Base-by-base conservation (phyloP, 2,888 invertebrate genomes). In the Tethea ocularis region DNA sequence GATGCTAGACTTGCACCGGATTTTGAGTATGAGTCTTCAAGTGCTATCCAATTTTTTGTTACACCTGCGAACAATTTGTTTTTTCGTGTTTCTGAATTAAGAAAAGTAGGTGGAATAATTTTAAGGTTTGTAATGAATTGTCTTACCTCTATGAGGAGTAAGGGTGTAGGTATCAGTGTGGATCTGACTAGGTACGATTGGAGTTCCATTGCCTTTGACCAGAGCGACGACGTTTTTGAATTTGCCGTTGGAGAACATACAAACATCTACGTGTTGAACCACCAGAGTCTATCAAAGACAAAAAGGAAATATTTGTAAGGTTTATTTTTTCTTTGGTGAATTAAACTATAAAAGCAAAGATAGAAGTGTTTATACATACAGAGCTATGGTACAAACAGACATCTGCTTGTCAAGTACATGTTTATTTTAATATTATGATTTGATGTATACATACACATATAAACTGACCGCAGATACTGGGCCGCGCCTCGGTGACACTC, bases 171-270 rank as follows among this genome's bases (percentile, higher is more conserved):
- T 94, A 66, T 95, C 94, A 22, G 94, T 94, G 52, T 96, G 87
- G 0, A 93, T 93, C 23, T 94, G 94, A 0, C 96, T 95, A 0
- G 96, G 95, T 41, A 94, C 86, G 7, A 97, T 94, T 0, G 96
- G 96, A 0, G 95, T 94, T 63, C 93, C 94, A 61, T 95, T 93
- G 52, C 84, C 94, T 76, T 79, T 86, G 10, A 94, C 89, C 53
- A 94, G 84, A 1, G 97, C 97, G 1, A 98, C 97, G n/a, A 97
- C 96, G 84, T 98, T 98, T 89, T 98, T 98, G 92, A 98, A 98
- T 88, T 98, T 98, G 0, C 98, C 98, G 78, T 98, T 97, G 69
- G 98, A 98, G 89, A 98, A 97, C 96, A 98, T 98, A 87, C 98
- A 98, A 0, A 98, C 98, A 82, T 98, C 97, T 24, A 98, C 98